Conservation (phyloP, 2,113 vertebrate species). For the Triplophysa siluroides region DNA sequence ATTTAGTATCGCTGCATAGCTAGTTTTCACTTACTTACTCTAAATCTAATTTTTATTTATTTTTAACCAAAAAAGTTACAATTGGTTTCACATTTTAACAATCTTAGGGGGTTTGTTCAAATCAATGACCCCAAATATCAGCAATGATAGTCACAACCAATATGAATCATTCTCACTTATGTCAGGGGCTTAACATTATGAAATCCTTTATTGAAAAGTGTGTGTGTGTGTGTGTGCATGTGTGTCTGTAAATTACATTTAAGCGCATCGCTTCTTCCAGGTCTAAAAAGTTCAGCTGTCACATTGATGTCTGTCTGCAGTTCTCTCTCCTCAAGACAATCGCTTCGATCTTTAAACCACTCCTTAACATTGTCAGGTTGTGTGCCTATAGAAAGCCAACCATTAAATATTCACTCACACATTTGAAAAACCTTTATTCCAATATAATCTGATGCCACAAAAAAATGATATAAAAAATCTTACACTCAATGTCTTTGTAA, state of each 20-base stretch:
- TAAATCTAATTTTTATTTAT: too few species aligned
- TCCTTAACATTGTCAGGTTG: conserved; percentile 73
- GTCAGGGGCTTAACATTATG: too few species aligned
- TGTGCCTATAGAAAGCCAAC: conserved; percentile 64
- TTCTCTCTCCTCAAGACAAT: conserved; percentile 77
- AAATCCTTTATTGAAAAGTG: too few species aligned
- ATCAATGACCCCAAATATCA: too few species aligned
- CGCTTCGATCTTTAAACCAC: conserved; percentile 81
- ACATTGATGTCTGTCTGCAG: conserved; percentile 65
- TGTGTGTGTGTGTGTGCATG: too few species aligned
- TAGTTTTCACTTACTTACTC: too few species aligned
- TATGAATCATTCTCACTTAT: too few species aligned
- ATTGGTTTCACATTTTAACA: too few species aligned
- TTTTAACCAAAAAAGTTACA: too few species aligned
- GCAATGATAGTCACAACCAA: too few species aligned
- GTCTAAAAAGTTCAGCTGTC: conserved; percentile 77
- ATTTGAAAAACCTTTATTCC: background rate
- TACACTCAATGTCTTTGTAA: conserved; percentile 79
- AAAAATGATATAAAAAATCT: conserved; percentile 55
- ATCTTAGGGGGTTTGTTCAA: too few species aligned
- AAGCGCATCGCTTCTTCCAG: conserved; percentile 69
- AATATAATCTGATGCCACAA: background rate
- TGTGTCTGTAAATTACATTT: conserved; percentile 68
- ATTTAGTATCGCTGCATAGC: too few species aligned
- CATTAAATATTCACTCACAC: background rate